phyloP scores from a whole-genome alignment of 2,888 invertebrate genomes.

The Amphipyra tragopoginis region DNA sequence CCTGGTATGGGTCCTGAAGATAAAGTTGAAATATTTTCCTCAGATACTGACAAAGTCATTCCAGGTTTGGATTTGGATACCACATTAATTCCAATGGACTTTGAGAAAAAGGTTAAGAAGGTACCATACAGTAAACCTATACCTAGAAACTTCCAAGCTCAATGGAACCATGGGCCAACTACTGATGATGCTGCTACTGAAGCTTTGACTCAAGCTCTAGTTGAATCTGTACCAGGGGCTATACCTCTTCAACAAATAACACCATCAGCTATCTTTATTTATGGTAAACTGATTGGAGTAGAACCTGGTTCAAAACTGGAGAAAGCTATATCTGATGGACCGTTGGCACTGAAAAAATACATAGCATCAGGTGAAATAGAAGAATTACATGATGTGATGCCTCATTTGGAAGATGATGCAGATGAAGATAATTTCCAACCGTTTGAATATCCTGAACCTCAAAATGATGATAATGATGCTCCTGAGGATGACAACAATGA shows the following conservation, averaged over 20 bases:
- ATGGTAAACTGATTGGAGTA: slow-evolving; percentile 95
- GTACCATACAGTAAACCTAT: slow-evolving; percentile 99
- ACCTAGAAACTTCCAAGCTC: slow-evolving; percentile 98
- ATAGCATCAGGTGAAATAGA: slow-evolving; percentile 95
- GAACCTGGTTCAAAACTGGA: slow-evolving; percentile 94
- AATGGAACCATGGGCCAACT: slow-evolving; percentile 95
- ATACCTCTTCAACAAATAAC: slow-evolving; percentile 94
- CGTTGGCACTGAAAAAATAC: slow-evolving; percentile 93
- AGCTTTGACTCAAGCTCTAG: slow-evolving; percentile 92
- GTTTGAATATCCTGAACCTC: slow-evolving; percentile 83
- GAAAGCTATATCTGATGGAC: slow-evolving; percentile 94
- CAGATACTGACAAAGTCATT: slow-evolving; percentile 91
- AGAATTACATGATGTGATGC: slow-evolving; percentile 94
- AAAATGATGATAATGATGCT: slow-evolving; percentile 70
- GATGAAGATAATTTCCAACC: slow-evolving; percentile 84
- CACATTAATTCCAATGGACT: slow-evolving; percentile 91
- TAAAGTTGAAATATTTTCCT: slow-evolving; percentile 93
- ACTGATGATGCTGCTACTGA: slow-evolving; percentile 89
- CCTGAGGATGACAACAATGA: slow-evolving; percentile 64
- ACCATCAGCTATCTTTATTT: slow-evolving; percentile 94
- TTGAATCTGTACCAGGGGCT: slow-evolving; percentile 94
- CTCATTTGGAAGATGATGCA: slow-evolving; percentile 91
- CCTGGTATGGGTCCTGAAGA: slow-evolving; percentile 99
- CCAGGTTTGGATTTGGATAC: slow-evolving; percentile 96
- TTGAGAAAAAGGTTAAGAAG: slow-evolving; percentile 93